Evolutionary conservation across 2,888 invertebrate genomes (phyloP).

Genomic region (Aelia acuminata): DNA sequence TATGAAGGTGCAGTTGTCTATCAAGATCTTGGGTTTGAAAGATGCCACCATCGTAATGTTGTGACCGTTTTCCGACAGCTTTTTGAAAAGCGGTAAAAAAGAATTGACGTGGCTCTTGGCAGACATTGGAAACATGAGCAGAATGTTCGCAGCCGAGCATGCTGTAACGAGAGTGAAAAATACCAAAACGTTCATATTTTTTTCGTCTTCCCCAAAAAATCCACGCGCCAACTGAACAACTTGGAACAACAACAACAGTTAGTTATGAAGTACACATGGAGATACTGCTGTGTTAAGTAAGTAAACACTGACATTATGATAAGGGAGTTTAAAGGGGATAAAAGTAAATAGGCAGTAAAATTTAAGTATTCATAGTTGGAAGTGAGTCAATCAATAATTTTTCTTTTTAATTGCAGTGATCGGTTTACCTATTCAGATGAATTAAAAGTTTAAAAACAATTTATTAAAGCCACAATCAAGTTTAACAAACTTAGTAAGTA

Average conservation of each 20-base stretch:
- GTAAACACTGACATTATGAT: not conserved
- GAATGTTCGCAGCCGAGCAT: not conserved
- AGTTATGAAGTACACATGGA: not conserved
- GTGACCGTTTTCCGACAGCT: conserved; percentile 54
- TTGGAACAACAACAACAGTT: not conserved
- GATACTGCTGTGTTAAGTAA: not conserved
- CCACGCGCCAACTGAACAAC: not conserved
- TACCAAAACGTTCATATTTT: not conserved
- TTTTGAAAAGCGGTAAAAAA: conserved; percentile 53
- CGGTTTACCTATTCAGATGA: no score
- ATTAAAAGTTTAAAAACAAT: no score
- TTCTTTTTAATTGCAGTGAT: no score
- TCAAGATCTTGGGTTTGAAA: not conserved
- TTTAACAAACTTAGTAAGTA: not conserved
- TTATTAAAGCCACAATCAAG: no score
- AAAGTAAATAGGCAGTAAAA: not conserved
- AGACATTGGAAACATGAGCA: conserved; percentile 51
- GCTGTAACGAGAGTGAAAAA: not conserved
- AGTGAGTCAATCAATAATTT: not conserved
- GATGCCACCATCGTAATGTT: conserved; percentile 55
- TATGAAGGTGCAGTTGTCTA: not conserved
- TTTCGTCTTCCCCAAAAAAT: not conserved
- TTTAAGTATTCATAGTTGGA: not conserved
- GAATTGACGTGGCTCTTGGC: conserved; percentile 50
- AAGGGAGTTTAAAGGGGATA: not conserved